Percentiles rank a stretch among this genome's conserved stretches.
Evolutionary conservation across 1,140 invertebrate species (phyloP).

Genomic region (Aphaenogaster floridana): DNA sequence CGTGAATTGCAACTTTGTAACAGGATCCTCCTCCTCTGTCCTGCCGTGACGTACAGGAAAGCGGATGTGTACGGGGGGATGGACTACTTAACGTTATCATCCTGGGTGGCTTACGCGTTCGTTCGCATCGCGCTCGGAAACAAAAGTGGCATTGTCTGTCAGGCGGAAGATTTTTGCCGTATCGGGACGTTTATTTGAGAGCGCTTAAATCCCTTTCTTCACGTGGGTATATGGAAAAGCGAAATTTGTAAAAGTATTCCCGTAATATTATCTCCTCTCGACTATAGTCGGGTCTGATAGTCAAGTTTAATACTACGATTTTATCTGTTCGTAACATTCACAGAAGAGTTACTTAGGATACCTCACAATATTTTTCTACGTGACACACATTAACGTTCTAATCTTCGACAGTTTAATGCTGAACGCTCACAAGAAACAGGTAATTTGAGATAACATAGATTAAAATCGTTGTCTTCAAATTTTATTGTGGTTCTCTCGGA

Average conservation of each 20-base stretch:
- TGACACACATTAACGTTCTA: slow-evolving; percentile 3
- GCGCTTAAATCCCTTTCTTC: not conserved
- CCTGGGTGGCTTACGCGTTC: slow-evolving; percentile 33
- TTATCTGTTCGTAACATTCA: not conserved
- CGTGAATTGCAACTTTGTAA: slow-evolving; percentile 67
- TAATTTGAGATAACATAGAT: slow-evolving; percentile 24
- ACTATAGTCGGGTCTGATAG: not conserved
- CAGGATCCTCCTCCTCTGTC: slow-evolving; percentile 47
- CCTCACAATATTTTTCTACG: not conserved
- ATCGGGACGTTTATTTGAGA: not conserved
- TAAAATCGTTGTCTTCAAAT: not conserved
- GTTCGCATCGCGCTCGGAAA: slow-evolving; percentile 27
- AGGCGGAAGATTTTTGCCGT: not conserved
- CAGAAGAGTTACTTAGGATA: slow-evolving; percentile 14
- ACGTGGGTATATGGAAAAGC: not conserved
- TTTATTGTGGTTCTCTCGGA: not conserved
- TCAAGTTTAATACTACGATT: not conserved
- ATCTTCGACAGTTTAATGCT: not conserved
- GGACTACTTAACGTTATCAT: slow-evolving; percentile 57
- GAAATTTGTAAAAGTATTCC: not conserved
- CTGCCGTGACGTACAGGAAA: slow-evolving; percentile 32
- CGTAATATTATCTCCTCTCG: not conserved
- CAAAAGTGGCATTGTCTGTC: slow-evolving; percentile 28
- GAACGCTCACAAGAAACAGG: not conserved
- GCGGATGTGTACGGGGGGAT: slow-evolving; percentile 2